Evolutionary conservation across 2,113 vertebrate species (phyloP), one percentile per base, ranked within the genome.

Genomic region (Dendropsophus ebraccatus): DNA sequence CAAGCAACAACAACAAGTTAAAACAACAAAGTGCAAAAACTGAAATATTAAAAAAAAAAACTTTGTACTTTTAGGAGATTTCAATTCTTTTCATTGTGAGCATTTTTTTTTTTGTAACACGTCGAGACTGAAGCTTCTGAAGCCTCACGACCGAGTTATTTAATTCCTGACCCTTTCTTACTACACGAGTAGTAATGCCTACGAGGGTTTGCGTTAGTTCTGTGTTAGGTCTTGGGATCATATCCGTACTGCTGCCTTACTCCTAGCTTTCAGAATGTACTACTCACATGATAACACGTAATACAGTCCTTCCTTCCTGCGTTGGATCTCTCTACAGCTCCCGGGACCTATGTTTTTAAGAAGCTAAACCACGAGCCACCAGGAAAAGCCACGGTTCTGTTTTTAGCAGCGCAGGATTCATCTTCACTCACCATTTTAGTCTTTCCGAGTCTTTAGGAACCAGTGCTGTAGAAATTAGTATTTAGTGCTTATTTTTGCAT

Each of bases 401-500:
- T 77, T 90, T 89, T 89, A 90, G 89, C 84, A 89, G 90, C 89
- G 54, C 92, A 87, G 47, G 87, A 90, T 88, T 90, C 91, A 90
- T 88, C 90, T 88, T 91, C 90, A 81, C 1, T 86, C 69, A 85
- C 85, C 23, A 87, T 92, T 87, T 92, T 93, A 94, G 92, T 92
- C 67, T 58, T 91, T 81, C 89, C 92, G 90, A 89, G 62, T 79
- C 84, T 80, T 86, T 80, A 81, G 78, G 88, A 77, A 91, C 89
- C 88, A 89, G 80, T 92, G 90, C 89, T 89, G 94, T 96, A 95
- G 94, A 94, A 92, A 93, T 93, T 94, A 93, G 95, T 94, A 93
- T 92, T 92, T 95, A 94, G 94, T 92, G 92, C 95, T 94, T 94
- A 93, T 94, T 94, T 95, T 94, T 96, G 96, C 96, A 96, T 97